These are phyloP conservation scores for Solenodon paradoxus DNA, from an alignment of 2,113 vertebrate genomes.

Conservation along the genomic window DNA sequence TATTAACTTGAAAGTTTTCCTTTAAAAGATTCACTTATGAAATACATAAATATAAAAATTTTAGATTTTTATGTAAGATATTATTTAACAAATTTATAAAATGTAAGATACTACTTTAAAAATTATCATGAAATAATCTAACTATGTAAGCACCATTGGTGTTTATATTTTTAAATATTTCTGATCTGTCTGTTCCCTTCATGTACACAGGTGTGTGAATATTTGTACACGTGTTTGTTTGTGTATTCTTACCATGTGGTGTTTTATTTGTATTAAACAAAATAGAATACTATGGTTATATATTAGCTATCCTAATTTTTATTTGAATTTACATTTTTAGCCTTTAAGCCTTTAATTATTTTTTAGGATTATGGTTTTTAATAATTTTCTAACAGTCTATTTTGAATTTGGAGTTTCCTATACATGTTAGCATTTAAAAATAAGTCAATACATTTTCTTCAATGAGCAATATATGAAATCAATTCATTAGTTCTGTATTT, in stretches of 20 bases:
- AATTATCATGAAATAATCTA: background rate
- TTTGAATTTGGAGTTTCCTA: background rate
- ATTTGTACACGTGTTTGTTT: background rate
- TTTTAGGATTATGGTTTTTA: background rate
- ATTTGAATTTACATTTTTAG: background rate
- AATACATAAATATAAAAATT: background rate
- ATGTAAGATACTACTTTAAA: background rate
- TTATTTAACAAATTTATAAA: background rate
- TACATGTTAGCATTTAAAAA: background rate
- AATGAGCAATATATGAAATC: background rate
- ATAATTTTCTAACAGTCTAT: background rate
- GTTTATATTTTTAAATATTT: background rate
- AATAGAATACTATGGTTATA: background rate
- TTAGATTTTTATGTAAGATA: background rate
- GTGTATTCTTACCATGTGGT: background rate
- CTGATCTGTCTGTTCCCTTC: background rate
- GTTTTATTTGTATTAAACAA: background rate
- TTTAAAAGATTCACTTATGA: background rate
- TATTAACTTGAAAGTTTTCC: background rate
- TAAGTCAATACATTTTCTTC: background rate
- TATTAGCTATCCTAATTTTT: background rate
- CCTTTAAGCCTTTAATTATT: background rate
- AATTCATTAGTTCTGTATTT: background rate
- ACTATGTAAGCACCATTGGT: background rate
- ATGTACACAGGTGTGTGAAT: too few relatives aligned